These are phyloP conservation scores for Venturia canescens DNA, from an alignment of 1,140 invertebrate species.

Conservation along the genomic window DNA sequence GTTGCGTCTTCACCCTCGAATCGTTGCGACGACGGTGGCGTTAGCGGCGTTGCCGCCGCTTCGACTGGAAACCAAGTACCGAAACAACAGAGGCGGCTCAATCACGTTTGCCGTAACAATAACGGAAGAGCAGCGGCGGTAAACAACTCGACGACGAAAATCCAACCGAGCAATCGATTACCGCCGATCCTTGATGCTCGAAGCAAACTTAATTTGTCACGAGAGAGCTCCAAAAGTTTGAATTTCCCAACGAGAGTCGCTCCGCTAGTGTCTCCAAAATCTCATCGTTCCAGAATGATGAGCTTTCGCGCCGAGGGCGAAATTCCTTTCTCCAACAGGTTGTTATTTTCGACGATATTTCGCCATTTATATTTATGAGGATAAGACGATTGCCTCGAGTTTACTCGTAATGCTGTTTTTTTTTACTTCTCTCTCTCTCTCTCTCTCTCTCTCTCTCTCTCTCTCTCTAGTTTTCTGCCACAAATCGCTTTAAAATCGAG, in stretches of 20 bases:
- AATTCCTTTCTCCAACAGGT: conserved; percentile 28
- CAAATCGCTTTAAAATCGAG: conserved; percentile 35
- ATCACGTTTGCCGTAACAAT: conserved; percentile 23
- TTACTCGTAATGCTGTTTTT: too few relatives aligned
- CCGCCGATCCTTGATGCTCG: neutral
- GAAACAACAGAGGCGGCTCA: conserved; percentile 5
- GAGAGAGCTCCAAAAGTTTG: conserved; percentile 38
- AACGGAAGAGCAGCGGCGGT: conserved; percentile 12
- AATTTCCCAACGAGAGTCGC: neutral
- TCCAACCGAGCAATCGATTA: conserved; percentile 24
- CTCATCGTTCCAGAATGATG: neutral
- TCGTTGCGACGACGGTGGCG: too few relatives aligned
- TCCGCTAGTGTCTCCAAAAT: neutral
- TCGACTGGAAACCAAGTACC: conserved; percentile 29
- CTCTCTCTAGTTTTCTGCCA: conserved; percentile 47
- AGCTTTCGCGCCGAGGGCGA: neutral
- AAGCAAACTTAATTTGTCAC: conserved; percentile 24
- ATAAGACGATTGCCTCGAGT: too few relatives aligned
- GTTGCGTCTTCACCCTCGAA: conserved; percentile 44
- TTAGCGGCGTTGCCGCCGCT: too few relatives aligned
- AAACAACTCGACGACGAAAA: neutral
- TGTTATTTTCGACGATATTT: too few relatives aligned
- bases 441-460: too few relatives aligned
- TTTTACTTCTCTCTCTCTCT: too few relatives aligned
- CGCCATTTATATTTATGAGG: too few relatives aligned